Evolutionary conservation across 1,140 invertebrate species (phyloP).

Genomic region (Goniozus legneri): DNA sequence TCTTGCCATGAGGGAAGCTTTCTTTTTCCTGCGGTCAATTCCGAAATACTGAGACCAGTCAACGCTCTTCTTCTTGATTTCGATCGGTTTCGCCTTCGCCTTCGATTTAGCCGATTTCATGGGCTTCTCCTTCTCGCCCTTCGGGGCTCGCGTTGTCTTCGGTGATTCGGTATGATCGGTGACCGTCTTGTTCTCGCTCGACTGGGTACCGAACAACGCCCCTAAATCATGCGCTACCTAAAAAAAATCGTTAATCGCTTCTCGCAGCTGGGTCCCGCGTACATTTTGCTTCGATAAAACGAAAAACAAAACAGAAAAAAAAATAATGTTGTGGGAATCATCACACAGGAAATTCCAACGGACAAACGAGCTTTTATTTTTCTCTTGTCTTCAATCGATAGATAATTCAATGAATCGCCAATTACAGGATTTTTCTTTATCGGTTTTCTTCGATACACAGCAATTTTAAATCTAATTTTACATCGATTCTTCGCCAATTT

Average conservation of each 20-base stretch:
- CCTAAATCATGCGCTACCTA: conserved; percentile 47
- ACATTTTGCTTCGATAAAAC: too few species aligned
- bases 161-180: conserved; percentile 26
- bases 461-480: too few species aligned
- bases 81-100: conserved; percentile 50
- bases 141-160: conserved; percentile 20
- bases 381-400: too few species aligned
- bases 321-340: too few species aligned
- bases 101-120: conserved; percentile 35
- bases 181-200: conserved; percentile 18
- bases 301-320: too few species aligned
- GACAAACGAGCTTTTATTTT: too few species aligned
- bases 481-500: too few species aligned
- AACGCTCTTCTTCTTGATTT: conserved; percentile 72
- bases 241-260: conserved; percentile 3
- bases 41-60: conserved; percentile 85
- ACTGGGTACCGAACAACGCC: conserved; percentile 36
- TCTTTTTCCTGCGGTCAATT: conserved; percentile 72
- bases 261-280: too few species aligned
- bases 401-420: too few species aligned
- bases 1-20: conserved; percentile 47
- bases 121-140: conserved; percentile 31
- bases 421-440: too few species aligned
- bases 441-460: too few species aligned
- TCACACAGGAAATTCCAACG: too few species aligned